phyloP scores from a whole-genome alignment of 1,140 invertebrate genomes.

The Caerostris darwini region DNA sequence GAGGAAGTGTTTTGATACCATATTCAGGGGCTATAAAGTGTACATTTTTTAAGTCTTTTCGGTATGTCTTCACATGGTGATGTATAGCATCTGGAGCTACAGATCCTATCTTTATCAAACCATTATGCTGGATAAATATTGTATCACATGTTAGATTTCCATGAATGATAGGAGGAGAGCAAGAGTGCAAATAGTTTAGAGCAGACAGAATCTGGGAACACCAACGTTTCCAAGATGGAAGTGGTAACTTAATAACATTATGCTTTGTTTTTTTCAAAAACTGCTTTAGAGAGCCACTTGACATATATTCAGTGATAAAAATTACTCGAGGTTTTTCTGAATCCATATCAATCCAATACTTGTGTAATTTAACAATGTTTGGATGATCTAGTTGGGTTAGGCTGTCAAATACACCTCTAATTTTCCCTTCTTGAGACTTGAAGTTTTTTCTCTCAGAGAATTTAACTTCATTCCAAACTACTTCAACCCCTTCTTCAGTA shows the following conservation, averaged over 20 bases:
- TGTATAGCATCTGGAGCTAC: conserved; percentile 99
- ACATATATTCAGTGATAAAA: conserved; percentile 99
- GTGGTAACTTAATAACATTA: conserved; percentile 91
- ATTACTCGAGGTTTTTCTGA: conserved; percentile 98
- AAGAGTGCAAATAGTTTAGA: conserved; percentile 99
- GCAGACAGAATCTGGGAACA: conserved; percentile 99
- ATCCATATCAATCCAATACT: conserved; percentile 98
- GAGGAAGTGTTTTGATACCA: conserved; percentile 83
- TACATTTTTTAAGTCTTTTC: conserved; percentile 91
- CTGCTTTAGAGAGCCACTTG: conserved; percentile 98
- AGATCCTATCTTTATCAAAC: conserved; percentile 98
- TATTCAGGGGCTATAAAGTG: conserved; percentile 99
- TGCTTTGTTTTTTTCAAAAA: conserved; percentile 99
- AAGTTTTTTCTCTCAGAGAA: conserved; percentile 97
- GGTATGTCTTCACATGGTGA: conserved; percentile 95
- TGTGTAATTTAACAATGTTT: conserved; percentile 98
- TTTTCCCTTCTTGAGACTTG: conserved; percentile 98
- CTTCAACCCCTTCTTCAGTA: conserved; percentile 98
- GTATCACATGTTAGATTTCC: conserved; percentile 99
- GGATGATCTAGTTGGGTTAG: conserved; percentile 97
- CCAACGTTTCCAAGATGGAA: conserved; percentile 95
- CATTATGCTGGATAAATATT: conserved; percentile 99
- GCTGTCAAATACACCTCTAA: conserved; percentile 98
- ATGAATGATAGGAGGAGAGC: conserved; percentile 98
- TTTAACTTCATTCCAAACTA: conserved; percentile 99